Percentiles rank a stretch among this genome's conserved stretches.
Evolutionary conservation across 1,140 invertebrate species (phyloP).

Genomic region (Dendroctonus valens): DNA sequence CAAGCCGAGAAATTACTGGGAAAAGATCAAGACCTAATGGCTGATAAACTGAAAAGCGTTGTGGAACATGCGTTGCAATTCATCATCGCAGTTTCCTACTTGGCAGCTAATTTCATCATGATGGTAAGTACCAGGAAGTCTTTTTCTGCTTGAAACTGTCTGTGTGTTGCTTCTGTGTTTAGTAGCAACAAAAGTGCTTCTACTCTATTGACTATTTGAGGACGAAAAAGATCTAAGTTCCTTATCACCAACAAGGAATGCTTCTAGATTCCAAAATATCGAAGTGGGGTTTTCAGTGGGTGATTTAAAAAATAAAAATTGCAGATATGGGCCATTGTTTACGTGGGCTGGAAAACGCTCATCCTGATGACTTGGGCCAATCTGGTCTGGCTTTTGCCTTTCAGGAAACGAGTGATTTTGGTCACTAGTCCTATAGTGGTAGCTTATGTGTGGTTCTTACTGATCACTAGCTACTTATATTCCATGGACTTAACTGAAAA

Average conservation of each 20-base stretch:
- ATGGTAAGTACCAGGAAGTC: conserved; percentile 14
- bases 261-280: no score
- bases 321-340: conserved; percentile 23
- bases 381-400: conserved; percentile 22
- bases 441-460: conserved; percentile 13
- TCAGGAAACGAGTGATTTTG: conserved; percentile 14
- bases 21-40: neutral
- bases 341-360: conserved; percentile 15
- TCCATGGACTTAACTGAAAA: conserved; percentile 12
- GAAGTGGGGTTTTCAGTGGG: no score
- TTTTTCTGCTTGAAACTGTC: no score
- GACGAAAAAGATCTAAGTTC: no score
- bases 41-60: conserved; percentile 10
- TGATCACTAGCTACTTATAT: conserved; percentile 12
- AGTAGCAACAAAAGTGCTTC: no score
- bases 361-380: conserved; percentile 28
- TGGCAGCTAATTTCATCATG: conserved; percentile 24
- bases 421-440: conserved; percentile 21
- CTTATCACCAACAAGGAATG: no score
- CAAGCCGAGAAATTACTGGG: no score
- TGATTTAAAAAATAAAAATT: neutral
- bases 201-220: no score
- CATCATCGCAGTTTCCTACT: conserved; percentile 15
- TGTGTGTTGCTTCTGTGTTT: no score
- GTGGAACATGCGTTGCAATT: conserved; percentile 12